A percentile compares a stretch with the other conserved stretches of the same genome.
Conservation (phyloP, 2,888 invertebrate genomes). For the Eristalis intricaria region DNA sequence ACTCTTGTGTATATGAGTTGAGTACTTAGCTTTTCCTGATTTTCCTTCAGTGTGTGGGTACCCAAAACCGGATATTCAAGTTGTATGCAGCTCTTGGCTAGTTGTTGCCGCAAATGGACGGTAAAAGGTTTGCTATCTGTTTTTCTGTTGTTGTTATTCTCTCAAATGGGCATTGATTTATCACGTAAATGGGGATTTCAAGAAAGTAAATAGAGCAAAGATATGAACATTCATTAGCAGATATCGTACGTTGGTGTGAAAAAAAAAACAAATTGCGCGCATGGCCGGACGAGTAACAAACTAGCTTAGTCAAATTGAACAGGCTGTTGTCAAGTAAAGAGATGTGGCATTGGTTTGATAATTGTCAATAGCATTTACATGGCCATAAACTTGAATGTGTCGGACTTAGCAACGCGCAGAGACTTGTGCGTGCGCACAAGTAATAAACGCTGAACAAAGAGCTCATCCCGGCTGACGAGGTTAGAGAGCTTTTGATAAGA, state of each 20-base stretch:
- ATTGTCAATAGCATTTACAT: not conserved
- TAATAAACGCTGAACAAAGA: not conserved
- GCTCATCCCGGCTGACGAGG: not conserved
- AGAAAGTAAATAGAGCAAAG: not conserved
- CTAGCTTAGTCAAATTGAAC: not conserved
- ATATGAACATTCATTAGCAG: not conserved
- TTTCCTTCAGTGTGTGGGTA: not conserved
- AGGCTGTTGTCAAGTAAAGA: not conserved
- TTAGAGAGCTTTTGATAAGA: not conserved
- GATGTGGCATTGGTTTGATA: slow-evolving; percentile 2
- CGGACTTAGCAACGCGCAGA: not conserved
- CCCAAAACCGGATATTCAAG: slow-evolving; percentile 29
- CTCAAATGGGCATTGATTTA: not conserved
- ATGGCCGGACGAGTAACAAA: slow-evolving; percentile 7
- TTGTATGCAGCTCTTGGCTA: not conserved
- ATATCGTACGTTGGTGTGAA: not conserved
- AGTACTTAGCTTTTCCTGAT: not conserved
- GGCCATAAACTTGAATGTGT: not conserved
- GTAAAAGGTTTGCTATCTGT: slow-evolving; percentile 3
- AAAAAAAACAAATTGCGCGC: not conserved
- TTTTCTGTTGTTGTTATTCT: not conserved
- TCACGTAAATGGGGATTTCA: slow-evolving; percentile 14
- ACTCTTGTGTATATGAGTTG: not conserved
- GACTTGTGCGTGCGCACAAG: not conserved
- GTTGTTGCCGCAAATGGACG: not conserved